These are phyloP conservation scores for Cryptotermes secundus DNA, from an alignment of 1,140 invertebrate species.

Conservation along the genomic window DNA sequence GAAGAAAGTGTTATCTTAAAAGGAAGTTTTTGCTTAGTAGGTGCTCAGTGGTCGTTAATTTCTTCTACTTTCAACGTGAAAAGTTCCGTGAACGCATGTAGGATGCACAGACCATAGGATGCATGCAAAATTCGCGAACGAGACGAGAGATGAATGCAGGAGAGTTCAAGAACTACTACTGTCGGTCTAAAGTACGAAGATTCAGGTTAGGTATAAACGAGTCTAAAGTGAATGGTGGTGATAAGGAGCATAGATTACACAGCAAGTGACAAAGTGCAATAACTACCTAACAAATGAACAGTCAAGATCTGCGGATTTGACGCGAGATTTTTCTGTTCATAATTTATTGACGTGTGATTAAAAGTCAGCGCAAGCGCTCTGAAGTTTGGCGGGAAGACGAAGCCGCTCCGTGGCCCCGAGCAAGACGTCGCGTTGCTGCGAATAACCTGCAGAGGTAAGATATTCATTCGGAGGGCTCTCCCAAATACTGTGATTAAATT, in stretches of 20 bases:
- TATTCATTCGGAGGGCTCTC: neutral
- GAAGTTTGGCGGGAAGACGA: neutral
- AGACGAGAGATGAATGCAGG: neutral
- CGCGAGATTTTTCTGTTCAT: neutral
- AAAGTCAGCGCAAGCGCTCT: neutral
- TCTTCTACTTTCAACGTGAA: neutral
- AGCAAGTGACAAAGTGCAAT: no score
- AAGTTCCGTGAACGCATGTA: neutral
- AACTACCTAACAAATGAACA: no score
- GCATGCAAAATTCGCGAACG: neutral
- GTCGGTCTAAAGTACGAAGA: no score
- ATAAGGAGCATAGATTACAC: no score
- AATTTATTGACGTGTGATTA: neutral
- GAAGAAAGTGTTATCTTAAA: neutral
- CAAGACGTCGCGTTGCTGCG: neutral
- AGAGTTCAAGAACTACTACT: neutral
- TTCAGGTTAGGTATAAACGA: no score
- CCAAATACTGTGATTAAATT: no score
- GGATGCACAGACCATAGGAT: neutral
- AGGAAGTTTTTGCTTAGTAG: neutral
- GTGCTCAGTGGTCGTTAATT: neutral
- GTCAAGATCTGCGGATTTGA: neutral
- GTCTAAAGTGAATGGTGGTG: no score
- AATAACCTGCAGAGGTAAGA: neutral
- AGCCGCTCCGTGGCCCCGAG: neutral